phyloP scores from a whole-genome alignment of 1,140 invertebrate genomes.

The Drosophila kurseongensis region DNA sequence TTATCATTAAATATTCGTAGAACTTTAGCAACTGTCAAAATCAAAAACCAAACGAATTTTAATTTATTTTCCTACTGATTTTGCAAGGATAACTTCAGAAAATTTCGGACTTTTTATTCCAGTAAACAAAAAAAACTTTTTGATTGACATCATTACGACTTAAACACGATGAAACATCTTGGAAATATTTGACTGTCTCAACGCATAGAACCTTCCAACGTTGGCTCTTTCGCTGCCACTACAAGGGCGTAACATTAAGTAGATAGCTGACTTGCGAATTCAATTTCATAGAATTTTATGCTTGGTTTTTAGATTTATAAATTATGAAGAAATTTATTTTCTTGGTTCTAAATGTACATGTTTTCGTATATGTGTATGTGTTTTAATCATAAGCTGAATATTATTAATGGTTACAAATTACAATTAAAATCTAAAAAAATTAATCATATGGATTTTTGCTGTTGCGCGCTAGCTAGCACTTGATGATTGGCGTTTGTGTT shows the following conservation, averaged over 20 bases:
- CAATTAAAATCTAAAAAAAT: slow-evolving; percentile 70
- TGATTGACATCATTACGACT: too few species aligned
- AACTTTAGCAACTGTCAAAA: too few species aligned
- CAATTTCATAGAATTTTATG: slow-evolving; percentile 8
- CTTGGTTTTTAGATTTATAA: slow-evolving; percentile 56
- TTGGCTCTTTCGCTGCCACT: neutral
- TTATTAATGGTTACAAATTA: slow-evolving; percentile 77
- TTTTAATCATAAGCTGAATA: slow-evolving; percentile 51
- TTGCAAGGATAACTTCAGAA: too few species aligned
- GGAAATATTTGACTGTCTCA: too few species aligned
- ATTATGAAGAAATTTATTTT: slow-evolving; percentile 68
- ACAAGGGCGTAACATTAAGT: neutral
- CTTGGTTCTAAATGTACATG: slow-evolving; percentile 76
- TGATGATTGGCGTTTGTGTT: slow-evolving; percentile 33
- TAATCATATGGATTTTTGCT: slow-evolving; percentile 71
- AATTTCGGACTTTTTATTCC: too few species aligned
- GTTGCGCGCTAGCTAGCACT: slow-evolving; percentile 58
- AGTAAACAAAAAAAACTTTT: too few species aligned
- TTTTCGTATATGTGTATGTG: slow-evolving; percentile 50
- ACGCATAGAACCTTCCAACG: neutral
- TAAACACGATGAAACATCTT: too few species aligned
- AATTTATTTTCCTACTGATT: too few species aligned
- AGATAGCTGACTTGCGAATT: neutral
- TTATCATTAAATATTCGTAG: too few species aligned
- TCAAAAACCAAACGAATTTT: too few species aligned